Base-by-base conservation (phyloP, 2,113 vertebrate species). In the Rhegmatorhina hoffmannsi region DNA sequence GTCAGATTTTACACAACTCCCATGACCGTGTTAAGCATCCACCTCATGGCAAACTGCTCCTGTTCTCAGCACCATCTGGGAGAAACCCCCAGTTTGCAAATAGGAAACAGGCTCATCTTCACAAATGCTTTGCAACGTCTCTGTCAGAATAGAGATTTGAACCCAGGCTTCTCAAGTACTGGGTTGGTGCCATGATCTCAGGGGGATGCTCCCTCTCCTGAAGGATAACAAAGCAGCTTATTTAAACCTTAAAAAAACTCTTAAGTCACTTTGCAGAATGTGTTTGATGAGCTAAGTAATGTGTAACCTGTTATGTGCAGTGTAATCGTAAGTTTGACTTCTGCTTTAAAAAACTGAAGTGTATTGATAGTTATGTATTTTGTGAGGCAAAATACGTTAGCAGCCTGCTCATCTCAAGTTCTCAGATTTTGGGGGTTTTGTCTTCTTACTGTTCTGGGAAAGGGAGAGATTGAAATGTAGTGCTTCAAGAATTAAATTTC, bases 401-500 rank as follows among this genome's bases (percentile, higher is more conserved):
- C 29, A 75, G 31, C 36, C 33, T 89, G 21, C 23, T 81, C 34
- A 84, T 84, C 29, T 67, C 43, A 24, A 34, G 17, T 64, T 93
- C 55, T 75, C 76, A 77, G 72, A 47, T 55, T 34, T 28, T 34
- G 29, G 28, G 3, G 1, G 14, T 44, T 74, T 56, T 31, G 52
- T 13, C 13, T 89, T 63, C 33, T 58, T 53, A 76, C 43, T 78
- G 33, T 66, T 87, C 29, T 59, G 70, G 64, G 68, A 59, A 36
- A 43, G n/a, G 44, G 16, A 49, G 77, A 34, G 34, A 67, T 29
- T 50, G 52, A 59, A 81, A 79, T 17, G 7, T 17, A 64, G 47
- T 66, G 88, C 38, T 74, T 84, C 33, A 75, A 59, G 64, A 86
- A 72, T 77, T 85, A 36, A 80, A 85, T 67, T 74, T 74, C 17